These are phyloP conservation scores for Lepus townsendii DNA, from an alignment of 2,797 vertebrate genomes.

Conservation along the genomic window DNA sequence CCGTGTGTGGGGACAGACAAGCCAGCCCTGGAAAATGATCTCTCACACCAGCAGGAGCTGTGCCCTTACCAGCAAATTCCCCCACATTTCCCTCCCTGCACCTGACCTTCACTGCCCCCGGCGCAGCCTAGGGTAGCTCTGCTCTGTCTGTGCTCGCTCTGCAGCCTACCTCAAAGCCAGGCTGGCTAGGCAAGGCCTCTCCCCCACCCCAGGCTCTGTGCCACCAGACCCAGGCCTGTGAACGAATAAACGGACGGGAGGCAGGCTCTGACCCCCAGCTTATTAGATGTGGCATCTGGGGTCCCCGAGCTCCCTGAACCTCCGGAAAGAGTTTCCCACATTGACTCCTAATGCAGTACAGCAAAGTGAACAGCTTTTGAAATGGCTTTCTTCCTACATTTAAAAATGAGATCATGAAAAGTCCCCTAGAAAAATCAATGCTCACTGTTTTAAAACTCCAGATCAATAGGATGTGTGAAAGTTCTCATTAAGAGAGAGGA, in stretches of 20 bases:
- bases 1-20: not conserved
- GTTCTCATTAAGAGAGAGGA: constrained; percentile 80
- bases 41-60: not conserved
- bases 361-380: constrained; percentile 82
- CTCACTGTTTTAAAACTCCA: constrained; percentile 80
- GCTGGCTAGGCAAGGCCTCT: not conserved
- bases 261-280: not conserved
- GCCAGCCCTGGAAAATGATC: too few species aligned
- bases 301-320: not conserved
- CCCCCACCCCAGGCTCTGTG: not conserved
- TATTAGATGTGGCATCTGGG: not conserved
- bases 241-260: not conserved
- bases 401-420: constrained; percentile 83
- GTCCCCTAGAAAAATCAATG: constrained; percentile 77
- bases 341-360: constrained; percentile 63
- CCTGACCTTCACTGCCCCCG: too few species aligned
- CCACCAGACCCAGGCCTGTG: not conserved
- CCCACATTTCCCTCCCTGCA: too few species aligned
- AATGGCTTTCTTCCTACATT: constrained; percentile 80
- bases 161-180: not conserved
- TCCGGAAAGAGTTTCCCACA: constrained; percentile 67
- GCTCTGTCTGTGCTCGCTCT: not conserved
- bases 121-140: fast-evolving
- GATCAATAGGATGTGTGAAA: constrained; percentile 84
- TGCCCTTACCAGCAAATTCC: not conserved